A percentile compares a stretch with the other conserved stretches of the same genome.
phyloP scores from a whole-genome alignment of 2,888 invertebrate species.

The Bruchidius siliquastri region DNA sequence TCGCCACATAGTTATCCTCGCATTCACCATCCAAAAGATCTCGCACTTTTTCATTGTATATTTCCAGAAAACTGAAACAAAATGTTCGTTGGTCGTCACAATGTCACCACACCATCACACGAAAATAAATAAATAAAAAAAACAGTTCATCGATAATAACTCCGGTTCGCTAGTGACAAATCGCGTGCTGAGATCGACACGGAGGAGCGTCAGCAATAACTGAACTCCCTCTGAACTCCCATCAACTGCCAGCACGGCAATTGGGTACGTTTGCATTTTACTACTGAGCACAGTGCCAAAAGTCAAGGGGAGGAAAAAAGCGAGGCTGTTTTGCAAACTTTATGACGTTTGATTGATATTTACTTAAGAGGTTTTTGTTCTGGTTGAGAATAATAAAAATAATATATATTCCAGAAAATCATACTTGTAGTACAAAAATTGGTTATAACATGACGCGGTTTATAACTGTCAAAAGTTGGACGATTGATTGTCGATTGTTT shows the following conservation, averaged over 20 bases:
- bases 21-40: slow-evolving; percentile 54
- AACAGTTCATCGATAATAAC: background rate
- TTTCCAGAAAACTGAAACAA: slow-evolving; percentile 55
- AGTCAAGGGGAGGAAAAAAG: background rate
- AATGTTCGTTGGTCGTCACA: background rate
- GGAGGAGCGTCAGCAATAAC: background rate
- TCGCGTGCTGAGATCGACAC: background rate
- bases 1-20: slow-evolving; percentile 21
- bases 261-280: background rate
- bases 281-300: background rate
- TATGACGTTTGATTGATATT: background rate
- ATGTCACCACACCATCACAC: background rate
- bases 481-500: no score
- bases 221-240: background rate
- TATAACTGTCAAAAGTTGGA: no score
- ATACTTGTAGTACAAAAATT: no score
- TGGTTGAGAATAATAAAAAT: no score
- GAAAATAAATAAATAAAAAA: background rate
- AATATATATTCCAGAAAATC: no score
- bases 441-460: no score
- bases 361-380: no score
- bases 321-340: background rate
- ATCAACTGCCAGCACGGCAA: background rate
- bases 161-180: background rate
- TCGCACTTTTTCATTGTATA: slow-evolving; percentile 66